Conservation (phyloP, 2,113 vertebrate species). For the Phycodurus eques region DNA sequence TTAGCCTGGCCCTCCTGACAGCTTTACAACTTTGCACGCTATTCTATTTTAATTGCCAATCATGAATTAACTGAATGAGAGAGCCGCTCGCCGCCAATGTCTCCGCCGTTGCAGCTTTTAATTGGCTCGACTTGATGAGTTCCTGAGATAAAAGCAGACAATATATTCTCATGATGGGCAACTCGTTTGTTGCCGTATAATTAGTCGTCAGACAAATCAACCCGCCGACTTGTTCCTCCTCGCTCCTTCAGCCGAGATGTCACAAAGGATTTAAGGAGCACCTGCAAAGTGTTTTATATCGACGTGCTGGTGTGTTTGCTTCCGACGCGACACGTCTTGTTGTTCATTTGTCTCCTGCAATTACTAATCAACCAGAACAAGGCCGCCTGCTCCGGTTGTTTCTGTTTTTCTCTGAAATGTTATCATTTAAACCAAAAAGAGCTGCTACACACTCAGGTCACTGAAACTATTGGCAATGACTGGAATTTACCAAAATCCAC, state of each 20-base stretch:
- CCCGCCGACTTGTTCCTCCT: slow-evolving; percentile 42
- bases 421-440: background rate
- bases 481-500: background rate
- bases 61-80: slow-evolving; percentile 78
- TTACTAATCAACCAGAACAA: slow-evolving; percentile 15
- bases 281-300: slow-evolving; percentile 2
- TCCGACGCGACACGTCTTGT: background rate
- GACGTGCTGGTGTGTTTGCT: slow-evolving; percentile 4
- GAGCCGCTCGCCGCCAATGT: slow-evolving; percentile 61
- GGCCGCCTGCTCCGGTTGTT: background rate
- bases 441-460: background rate
- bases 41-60: slow-evolving; percentile 80
- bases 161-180: slow-evolving; percentile 76
- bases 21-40: slow-evolving; percentile 73
- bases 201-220: slow-evolving; percentile 69
- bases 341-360: slow-evolving; percentile 3
- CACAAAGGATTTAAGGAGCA: slow-evolving; percentile 9
- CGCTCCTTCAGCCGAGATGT: slow-evolving; percentile 26
- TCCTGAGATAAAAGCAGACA: slow-evolving; percentile 75
- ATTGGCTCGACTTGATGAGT: slow-evolving; percentile 79
- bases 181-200: slow-evolving; percentile 75
- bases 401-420: slow-evolving; percentile 1
- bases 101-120: slow-evolving; percentile 72
- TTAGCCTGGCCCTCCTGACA: slow-evolving; percentile 72
- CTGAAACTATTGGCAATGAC: background rate